Evolutionary conservation across 2,888 invertebrate genomes (phyloP).

Genomic region (Carterocephalus palaemon): DNA sequence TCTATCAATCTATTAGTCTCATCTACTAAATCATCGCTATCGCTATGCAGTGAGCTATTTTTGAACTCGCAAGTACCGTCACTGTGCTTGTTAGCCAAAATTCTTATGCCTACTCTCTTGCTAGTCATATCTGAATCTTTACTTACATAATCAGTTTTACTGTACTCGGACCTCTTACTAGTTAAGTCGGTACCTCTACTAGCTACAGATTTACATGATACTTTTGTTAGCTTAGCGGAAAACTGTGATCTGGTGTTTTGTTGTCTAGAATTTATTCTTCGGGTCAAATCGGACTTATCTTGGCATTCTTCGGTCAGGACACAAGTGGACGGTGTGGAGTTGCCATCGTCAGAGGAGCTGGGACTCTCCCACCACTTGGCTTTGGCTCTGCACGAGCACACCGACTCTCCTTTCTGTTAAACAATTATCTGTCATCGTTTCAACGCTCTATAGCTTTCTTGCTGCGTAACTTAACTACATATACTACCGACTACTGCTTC

Average conservation of each 20-base stretch:
- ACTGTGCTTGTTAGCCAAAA: conserved; percentile 35
- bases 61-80: conserved; percentile 51
- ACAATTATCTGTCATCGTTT: conserved; percentile 50
- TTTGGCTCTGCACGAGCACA: conserved; percentile 50
- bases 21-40: conserved; percentile 54
- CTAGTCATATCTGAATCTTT: conserved; percentile 48
- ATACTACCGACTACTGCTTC: too few species aligned
- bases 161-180: conserved; percentile 43
- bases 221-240: conserved; percentile 23
- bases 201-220: conserved; percentile 35
- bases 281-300: conserved; percentile 45
- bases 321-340: conserved; percentile 64
- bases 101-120: conserved; percentile 35
- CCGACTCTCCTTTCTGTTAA: conserved; percentile 56
- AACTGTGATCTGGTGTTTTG: conserved; percentile 1
- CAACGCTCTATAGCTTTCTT: conserved; percentile 28
- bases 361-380: conserved; percentile 46
- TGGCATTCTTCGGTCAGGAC: conserved; percentile 39
- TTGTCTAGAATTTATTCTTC: conserved; percentile 31
- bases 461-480: not conserved
- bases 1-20: conserved; percentile 62
- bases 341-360: conserved; percentile 43
- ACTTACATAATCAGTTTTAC: conserved; percentile 41
- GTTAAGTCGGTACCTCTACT: conserved; percentile 31
- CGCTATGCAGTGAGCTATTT: conserved; percentile 54